These are phyloP conservation scores for Tupaia chinensis DNA, from an alignment of 2,113 vertebrate genomes.

Conservation along the genomic window DNA sequence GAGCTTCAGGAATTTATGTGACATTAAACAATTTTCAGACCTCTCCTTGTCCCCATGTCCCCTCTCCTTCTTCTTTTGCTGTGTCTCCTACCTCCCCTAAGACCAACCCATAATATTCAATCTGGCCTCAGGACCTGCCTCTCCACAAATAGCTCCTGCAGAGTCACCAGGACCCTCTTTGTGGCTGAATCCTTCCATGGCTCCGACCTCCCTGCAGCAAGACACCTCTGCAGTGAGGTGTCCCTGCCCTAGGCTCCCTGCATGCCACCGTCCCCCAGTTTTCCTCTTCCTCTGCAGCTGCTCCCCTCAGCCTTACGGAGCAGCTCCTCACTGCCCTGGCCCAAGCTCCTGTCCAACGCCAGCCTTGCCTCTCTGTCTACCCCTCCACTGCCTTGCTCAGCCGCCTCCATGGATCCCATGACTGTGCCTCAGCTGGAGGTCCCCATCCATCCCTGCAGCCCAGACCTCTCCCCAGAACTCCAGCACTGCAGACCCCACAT, in stretches of 20 bases:
- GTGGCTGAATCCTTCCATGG: neutral
- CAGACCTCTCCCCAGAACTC: neutral
- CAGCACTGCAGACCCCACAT: neutral
- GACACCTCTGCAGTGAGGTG: neutral
- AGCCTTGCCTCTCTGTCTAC: neutral
- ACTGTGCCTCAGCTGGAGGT: constrained; percentile 5
- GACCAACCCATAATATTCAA: neutral
- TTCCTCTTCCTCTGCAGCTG: neutral
- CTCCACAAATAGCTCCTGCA: neutral
- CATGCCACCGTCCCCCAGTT: neutral
- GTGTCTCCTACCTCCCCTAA: too few relatives aligned
- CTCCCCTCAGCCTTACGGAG: neutral
- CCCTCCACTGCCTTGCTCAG: neutral
- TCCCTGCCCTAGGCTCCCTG: neutral
- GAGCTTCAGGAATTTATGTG: neutral
- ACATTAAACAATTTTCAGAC: neutral
- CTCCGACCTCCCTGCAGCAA: neutral
- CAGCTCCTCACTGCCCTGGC: neutral
- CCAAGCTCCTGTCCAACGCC: neutral
- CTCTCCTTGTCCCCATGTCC: neutral
- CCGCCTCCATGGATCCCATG: neutral
- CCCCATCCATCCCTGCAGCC: neutral
- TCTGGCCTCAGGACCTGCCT: neutral
- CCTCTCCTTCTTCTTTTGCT: neutral
- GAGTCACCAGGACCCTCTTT: neutral